These are phyloP conservation scores for Anagrus nilaparvatae DNA, from an alignment of 1,140 invertebrate genomes.

Conservation along the genomic window DNA sequence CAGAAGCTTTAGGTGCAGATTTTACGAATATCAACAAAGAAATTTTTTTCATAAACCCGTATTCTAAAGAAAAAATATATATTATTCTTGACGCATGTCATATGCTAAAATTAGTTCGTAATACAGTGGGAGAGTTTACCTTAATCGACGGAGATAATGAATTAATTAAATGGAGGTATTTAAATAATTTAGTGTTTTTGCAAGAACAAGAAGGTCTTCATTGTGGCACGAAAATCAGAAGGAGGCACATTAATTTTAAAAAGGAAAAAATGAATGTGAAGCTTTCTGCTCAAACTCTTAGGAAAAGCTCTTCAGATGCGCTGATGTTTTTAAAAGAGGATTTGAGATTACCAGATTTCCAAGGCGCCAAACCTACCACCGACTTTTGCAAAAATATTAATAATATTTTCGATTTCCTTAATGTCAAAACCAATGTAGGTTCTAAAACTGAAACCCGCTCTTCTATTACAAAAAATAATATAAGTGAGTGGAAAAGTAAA, in stretches of 20 bases:
- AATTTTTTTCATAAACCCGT: constrained; percentile 28
- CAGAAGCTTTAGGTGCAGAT: constrained; percentile 17
- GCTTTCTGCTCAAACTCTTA: not conserved
- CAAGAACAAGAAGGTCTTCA: constrained; percentile 18
- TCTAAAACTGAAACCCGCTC: too few relatives aligned
- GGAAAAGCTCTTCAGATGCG: not conserved
- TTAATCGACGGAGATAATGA: constrained; percentile 15
- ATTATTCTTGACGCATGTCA: constrained; percentile 31
- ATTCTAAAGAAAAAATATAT: constrained; percentile 18
- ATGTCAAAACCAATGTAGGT: too few relatives aligned
- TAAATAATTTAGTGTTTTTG: constrained; percentile 11
- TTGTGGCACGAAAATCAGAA: constrained; percentile 15
- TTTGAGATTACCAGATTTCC: too few relatives aligned
- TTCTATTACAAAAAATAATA: too few relatives aligned
- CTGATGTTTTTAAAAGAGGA: not conserved
- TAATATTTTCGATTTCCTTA: too few relatives aligned
- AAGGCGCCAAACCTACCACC: too few relatives aligned
- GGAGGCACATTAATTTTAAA: not conserved
- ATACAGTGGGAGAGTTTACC: constrained; percentile 21
- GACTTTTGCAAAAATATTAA: too few relatives aligned
- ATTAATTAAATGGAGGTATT: constrained; percentile 17
- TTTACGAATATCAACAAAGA: constrained; percentile 17
- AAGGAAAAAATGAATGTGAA: not conserved
- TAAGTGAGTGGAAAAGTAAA: too few relatives aligned
- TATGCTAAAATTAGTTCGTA: constrained; percentile 32